Base-by-base conservation (phyloP, 2,888 invertebrate genomes). In the Sphaerophoria rueppellii region DNA sequence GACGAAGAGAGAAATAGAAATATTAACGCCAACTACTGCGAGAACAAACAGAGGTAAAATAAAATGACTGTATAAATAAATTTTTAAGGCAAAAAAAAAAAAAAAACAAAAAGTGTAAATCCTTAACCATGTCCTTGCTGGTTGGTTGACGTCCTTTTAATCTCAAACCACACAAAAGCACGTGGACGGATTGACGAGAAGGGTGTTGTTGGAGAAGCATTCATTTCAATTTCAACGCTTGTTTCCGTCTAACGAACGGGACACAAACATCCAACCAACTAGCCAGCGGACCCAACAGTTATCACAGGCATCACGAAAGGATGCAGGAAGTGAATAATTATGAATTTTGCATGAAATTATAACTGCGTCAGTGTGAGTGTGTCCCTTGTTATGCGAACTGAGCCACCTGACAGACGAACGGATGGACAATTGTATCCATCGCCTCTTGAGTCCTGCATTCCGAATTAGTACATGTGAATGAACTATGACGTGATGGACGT, bases 261-360 rank as follows among this genome's bases (percentile, higher is more conserved):
- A 24, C 24, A 24, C 55, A 52, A 24, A 24, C 4, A 4, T 16
- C 16, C 55, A 11, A 43, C 43, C 43, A 43, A 11, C 11, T 12
- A 2, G 4, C 40, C 40, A 60, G 24, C 2, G 43, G 43, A 43
- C 16, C 65, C 43, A 65, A 2, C 11, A 3, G 11, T 9, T 9
- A 43, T 43, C 43, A 43, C 11, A 43, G 40, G 1, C 40, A 6
- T 24, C 24, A 24, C 24, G 24, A 24, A 24, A 75, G 82, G 79
- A 83, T 71, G 74, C 79, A 75, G 79, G 75, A 79, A 75, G 70
- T 79, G 78, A 74, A 74, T 79, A 82, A 82, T 82, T 82, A 82
- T 82, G 79, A 78, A 83, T 83, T 79, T 79, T 79, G 74, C 79
- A 83, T 79, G 82, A 75, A 75, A 79, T 79, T 83, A 83, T 83